Evolutionary conservation across 2,113 vertebrate genomes (phyloP), one percentile per base, ranked within the genome.

Genomic region (Mellivora capensis): DNA sequence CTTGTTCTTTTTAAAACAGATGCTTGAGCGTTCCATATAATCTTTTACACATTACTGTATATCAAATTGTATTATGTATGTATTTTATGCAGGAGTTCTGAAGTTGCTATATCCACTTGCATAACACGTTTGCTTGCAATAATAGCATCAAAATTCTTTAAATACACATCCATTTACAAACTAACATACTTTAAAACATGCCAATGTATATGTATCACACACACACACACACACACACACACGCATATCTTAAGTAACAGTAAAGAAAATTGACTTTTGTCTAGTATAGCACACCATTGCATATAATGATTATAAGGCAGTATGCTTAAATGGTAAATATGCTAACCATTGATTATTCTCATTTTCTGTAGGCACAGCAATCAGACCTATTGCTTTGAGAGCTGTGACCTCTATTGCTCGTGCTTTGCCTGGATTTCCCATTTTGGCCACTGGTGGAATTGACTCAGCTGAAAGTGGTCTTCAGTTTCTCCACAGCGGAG

Each of bases 371-470:
- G 99, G 99, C 89, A 99, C 99, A 6, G 99, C 99, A 1, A 99
- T 99, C 94, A 98, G 99, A 96, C 99, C 99, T 83, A 99, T 99
- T 0, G 99, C 98, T n/a, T 98, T 99, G 47, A 98, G 99, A 18
- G 99, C 99, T 0, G 99, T 99, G 47, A 99, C 99, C 0, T 98
- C 99, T 96, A 99, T 99, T 29, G 99, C 98, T 47, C 98, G 80
- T 18, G 99, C 99, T 21, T 97, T 99, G 96, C 99, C 99, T 7
- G 99, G 99, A 54, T 99, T 99, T 97, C 99, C 99, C 39, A 94
- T 99, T 93, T 92, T 99, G 97, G 99, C 99, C 62, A 99, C 99
- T 1, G 99, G 99, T 44, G 99, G 99, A 44, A 99, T 99, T 1
- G 99, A 99, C 98, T 99, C 99, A 20, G 99, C 99, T 85, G 99